Evolutionary conservation across 2,888 invertebrate species (phyloP).

Genomic region (Willowsia nigromaculata): DNA sequence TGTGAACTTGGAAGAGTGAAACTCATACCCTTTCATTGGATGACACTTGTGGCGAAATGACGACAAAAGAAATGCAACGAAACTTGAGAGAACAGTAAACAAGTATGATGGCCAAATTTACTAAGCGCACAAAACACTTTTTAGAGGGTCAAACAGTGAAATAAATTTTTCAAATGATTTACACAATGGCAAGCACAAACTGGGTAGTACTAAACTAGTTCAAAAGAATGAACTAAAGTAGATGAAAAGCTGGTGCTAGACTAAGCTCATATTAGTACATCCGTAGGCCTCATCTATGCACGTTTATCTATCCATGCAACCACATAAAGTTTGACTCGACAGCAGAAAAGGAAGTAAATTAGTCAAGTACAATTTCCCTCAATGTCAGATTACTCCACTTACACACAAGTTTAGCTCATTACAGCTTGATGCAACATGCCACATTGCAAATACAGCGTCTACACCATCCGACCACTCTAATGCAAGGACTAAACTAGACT

Average conservation of each 20-base stretch:
- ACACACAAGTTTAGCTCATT: constrained; percentile 12
- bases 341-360: constrained; percentile 25
- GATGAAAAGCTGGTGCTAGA: not conserved
- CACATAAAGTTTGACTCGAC: constrained; percentile 11
- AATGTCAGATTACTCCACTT: constrained; percentile 25
- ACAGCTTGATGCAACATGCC: not conserved
- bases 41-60: not conserved
- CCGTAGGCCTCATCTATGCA: not conserved
- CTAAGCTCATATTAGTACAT: not conserved
- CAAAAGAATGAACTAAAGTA: no score
- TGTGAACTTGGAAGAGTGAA: not conserved
- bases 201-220: no score
- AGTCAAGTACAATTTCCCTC: constrained; percentile 19
- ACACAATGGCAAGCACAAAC: no score
- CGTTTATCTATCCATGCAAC: not conserved
- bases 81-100: not conserved
- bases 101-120: not conserved
- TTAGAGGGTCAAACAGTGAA: not conserved
- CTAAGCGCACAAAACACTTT: not conserved
- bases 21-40: not conserved
- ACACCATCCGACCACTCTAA: not conserved
- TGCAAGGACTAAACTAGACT: not conserved
- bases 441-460: not conserved
- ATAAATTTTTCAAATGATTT: not conserved
- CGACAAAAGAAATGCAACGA: not conserved